Evolutionary conservation across 1,140 invertebrate species (phyloP), one percentile per base, ranked within the genome.

Genomic region (Pectinophora gossypiella): DNA sequence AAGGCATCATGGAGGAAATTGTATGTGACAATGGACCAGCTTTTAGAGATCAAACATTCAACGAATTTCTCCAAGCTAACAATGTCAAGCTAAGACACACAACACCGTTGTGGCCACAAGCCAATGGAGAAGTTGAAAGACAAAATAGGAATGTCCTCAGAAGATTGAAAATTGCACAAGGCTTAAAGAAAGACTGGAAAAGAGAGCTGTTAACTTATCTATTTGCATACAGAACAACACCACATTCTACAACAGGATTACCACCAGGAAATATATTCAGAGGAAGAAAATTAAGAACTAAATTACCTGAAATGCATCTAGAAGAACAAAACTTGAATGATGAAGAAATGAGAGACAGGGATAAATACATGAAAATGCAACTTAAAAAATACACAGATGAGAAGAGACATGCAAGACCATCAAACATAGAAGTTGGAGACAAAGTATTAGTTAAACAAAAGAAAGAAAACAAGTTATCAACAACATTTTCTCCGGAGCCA

Each of bases 141-240:
- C 36, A 38, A 15, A 38, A 38, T n/a, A 38, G 13, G 13, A 38
- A 15, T 38, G 36, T 38, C 3, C 13, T 38, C 7, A 53, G 68
- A 65, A 0, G 71, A 74, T 20, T 66, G 16, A 46, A 22, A 16
- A 63, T 66, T 45, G 48, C 51, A 10, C 52, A 66, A 22, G 12
- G n/a, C 0, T n/a, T 48, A 12, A 56, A 56, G 10, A 13, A 19
- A 32, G 52, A 73, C 48, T 63, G 61, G 55, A 45, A 56, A 47
- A 23, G 55, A 9, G 71, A 68, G 35, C 22, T 67, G 21, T 16
- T 56, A 12, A 50, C 54, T 9, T 74, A 60, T 44, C 44, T 64
- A 5, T 44, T 64, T n/a, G 66, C 69, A 68, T 72, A 74, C 51
- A 56, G 54, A 6, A 47, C 56, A 3, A 74, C 65, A 12, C 65